These are phyloP conservation scores for Polypterus senegalus DNA, from an alignment of 2,113 vertebrate genomes.

Conservation along the genomic window DNA sequence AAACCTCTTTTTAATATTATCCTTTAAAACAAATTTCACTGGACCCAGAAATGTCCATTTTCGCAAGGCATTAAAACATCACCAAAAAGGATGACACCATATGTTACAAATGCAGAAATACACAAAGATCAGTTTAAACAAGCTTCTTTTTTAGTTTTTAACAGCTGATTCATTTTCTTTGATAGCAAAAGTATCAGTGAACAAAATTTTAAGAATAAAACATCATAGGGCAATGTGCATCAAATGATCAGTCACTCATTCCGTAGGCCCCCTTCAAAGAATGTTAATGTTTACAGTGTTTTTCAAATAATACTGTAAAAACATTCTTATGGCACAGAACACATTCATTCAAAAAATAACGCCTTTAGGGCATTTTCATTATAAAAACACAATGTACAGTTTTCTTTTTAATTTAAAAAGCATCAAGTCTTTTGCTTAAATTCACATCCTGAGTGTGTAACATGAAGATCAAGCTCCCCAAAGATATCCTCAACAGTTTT, in stretches of 20 bases:
- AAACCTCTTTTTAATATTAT: conserved; percentile 10
- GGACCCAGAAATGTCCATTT: conserved; percentile 12
- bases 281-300: conserved; percentile 18
- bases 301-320: conserved; percentile 8
- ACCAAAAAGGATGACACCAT: conserved; percentile 4
- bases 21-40: conserved; percentile 14
- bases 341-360: conserved; percentile 20
- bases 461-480: no score
- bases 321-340: not conserved
- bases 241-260: conserved; percentile 17
- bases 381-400: conserved; percentile 18
- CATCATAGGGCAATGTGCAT: conserved; percentile 20
- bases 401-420: no score
- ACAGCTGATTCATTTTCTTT: conserved; percentile 2
- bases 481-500: no score
- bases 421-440: no score
- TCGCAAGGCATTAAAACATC: conserved; percentile 17
- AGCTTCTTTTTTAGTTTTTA: conserved; percentile 12
- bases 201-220: conserved; percentile 12
- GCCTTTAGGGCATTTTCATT: conserved; percentile 14
- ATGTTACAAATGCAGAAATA: conserved; percentile 20
- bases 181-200: conserved; percentile 12
- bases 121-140: conserved; percentile 13
- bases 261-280: conserved; percentile 3
- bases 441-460: no score